These are phyloP conservation scores for Leptonema lineaticorne DNA, from an alignment of 1,140 invertebrate genomes.

Conservation along the genomic window DNA sequence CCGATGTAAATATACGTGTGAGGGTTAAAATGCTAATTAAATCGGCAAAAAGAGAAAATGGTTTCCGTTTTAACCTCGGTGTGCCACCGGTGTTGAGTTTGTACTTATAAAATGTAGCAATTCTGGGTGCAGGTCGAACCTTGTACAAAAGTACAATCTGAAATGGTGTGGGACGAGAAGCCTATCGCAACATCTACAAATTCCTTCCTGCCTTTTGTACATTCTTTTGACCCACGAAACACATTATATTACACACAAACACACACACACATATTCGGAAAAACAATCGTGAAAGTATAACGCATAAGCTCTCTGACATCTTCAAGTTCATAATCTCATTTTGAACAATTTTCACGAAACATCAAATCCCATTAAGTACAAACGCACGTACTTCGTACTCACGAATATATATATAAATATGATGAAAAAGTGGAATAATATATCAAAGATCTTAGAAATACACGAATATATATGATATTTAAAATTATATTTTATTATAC, in stretches of 20 bases:
- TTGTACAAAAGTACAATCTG: constrained; percentile 18
- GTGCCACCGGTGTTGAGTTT: constrained; percentile 20
- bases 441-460: too few species aligned
- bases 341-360: too few species aligned
- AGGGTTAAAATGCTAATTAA: constrained; percentile 1
- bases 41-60: background rate
- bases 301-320: background rate
- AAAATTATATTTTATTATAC: too few species aligned
- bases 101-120: constrained; percentile 21
- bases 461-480: too few species aligned
- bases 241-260: constrained; percentile 9
- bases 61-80: constrained; percentile 9
- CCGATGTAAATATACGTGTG: too few species aligned
- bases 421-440: too few species aligned
- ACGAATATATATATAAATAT: too few species aligned
- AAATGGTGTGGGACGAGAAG: constrained; percentile 19
- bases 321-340: too few species aligned
- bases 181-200: constrained; percentile 31
- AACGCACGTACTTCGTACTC: too few species aligned
- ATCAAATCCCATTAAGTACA: too few species aligned
- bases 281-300: background rate
- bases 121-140: constrained; percentile 20
- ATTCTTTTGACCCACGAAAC: constrained; percentile 20
- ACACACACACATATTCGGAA: too few species aligned
- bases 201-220: constrained; percentile 25